Conservation (phyloP, 2,113 vertebrate species). For the Diphyllodes magnificus region DNA sequence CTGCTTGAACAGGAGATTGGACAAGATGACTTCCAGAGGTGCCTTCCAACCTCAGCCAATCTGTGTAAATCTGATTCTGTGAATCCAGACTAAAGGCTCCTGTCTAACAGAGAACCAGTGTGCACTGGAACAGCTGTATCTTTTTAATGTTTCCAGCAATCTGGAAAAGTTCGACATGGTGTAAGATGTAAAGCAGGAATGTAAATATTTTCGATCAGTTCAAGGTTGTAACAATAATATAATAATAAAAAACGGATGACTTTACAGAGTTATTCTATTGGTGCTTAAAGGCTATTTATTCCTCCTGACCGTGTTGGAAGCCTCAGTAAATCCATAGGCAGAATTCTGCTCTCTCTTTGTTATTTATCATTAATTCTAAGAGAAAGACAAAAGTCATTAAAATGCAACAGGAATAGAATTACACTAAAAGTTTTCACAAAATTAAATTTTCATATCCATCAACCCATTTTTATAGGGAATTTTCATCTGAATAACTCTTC, state of each 20-base stretch:
- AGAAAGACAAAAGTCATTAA: neutral
- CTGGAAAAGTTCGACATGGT: neutral
- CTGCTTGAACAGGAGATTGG: neutral
- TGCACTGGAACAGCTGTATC: neutral
- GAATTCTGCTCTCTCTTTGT: neutral
- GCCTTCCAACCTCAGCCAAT: neutral
- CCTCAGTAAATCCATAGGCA: neutral
- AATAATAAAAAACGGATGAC: neutral
- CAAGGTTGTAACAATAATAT: neutral
- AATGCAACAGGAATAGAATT: neutral
- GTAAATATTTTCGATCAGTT: neutral
- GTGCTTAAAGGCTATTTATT: neutral
- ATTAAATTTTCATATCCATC: neutral
- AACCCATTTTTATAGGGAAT: neutral
- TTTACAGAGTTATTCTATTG: neutral
- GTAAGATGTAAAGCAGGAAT: neutral
- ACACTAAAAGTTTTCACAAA: neutral
- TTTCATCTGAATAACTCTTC: conserved; percentile 3
- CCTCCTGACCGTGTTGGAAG: neutral
- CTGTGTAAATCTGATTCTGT: neutral
- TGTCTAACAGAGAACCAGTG: neutral
- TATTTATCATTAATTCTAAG: neutral
- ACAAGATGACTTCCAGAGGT: neutral
- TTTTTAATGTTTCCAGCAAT: neutral
- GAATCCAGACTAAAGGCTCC: neutral